These are phyloP conservation scores for Kuschelorhynchus macadamiae DNA, from an alignment of 2,888 invertebrate species.

Conservation along the genomic window DNA sequence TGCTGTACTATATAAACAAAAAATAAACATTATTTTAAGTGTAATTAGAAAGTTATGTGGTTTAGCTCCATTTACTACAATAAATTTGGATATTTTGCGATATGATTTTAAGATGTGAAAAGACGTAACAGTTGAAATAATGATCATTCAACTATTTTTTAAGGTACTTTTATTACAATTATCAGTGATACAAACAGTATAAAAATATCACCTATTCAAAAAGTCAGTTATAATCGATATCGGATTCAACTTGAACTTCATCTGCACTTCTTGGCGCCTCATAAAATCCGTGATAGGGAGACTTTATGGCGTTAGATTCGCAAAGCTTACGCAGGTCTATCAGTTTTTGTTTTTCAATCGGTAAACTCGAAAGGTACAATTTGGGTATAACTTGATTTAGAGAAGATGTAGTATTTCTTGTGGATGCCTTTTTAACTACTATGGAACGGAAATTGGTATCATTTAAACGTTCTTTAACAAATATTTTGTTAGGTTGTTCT, in stretches of 20 bases:
- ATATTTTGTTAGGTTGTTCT: slow-evolving; percentile 33
- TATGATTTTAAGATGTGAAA: slow-evolving; percentile 8
- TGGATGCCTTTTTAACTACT: slow-evolving; percentile 15
- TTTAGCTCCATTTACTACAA: slow-evolving; percentile 5
- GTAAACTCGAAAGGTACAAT: slow-evolving; percentile 9
- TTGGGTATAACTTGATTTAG: slow-evolving; percentile 20
- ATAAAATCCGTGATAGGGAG: no score
- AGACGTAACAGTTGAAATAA: slow-evolving; percentile 3
- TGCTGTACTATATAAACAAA: no score
- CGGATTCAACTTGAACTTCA: slow-evolving; percentile 7
- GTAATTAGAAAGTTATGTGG: slow-evolving; percentile 8
- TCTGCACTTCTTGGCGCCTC: slow-evolving; percentile 1
- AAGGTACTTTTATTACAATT: no score
- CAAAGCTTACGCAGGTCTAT: slow-evolving; percentile 15
- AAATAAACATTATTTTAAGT: slow-evolving; percentile 6
- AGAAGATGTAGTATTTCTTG: slow-evolving; percentile 9
- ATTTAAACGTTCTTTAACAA: slow-evolving; percentile 38
- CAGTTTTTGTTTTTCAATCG: slow-evolving; percentile 13
- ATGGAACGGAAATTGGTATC: slow-evolving; percentile 30
- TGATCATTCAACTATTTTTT: slow-evolving; percentile 4
- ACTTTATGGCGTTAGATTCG: neutral
- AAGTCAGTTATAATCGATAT: slow-evolving; percentile 2
- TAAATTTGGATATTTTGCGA: slow-evolving; percentile 7
- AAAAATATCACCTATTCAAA: slow-evolving; percentile 7
- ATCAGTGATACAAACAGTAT: neutral